Percentiles rank a stretch among this genome's conserved stretches.
These are phyloP conservation scores for Drosophila vallismaia DNA, from an alignment of 2,888 invertebrate species.

Conservation along the genomic window DNA sequence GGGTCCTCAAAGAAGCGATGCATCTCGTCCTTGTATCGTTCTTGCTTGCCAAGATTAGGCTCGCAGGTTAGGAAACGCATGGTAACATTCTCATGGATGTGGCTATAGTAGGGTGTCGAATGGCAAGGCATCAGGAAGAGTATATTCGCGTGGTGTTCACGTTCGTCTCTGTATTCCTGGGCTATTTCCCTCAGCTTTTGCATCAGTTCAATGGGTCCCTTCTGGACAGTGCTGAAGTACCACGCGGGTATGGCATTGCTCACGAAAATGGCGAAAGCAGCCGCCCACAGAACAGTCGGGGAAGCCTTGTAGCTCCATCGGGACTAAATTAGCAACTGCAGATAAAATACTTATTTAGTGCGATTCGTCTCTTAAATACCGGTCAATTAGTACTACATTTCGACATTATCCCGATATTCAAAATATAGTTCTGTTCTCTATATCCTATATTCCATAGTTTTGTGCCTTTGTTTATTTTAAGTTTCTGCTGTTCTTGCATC, in stretches of 20 bases:
- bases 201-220: constrained; percentile 91
- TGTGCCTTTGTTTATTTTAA: too few relatives aligned
- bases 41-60: constrained; percentile 87
- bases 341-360: too few relatives aligned
- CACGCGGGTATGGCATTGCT: constrained; percentile 87
- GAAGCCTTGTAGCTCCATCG: constrained; percentile 88
- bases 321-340: constrained; percentile 73
- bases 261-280: constrained; percentile 84
- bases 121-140: constrained; percentile 97
- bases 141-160: constrained; percentile 84
- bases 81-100: constrained; percentile 92
- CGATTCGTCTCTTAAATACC: too few relatives aligned
- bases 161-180: constrained; percentile 83
- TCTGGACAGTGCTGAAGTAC: constrained; percentile 90
- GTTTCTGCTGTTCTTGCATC: too few relatives aligned
- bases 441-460: too few relatives aligned
- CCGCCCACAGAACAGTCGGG: constrained; percentile 84
- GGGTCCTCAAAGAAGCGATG: constrained; percentile 91
- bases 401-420: too few relatives aligned
- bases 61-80: constrained; percentile 93
- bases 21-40: constrained; percentile 87
- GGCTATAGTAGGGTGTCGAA: constrained; percentile 93
- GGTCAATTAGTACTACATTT: too few relatives aligned
- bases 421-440: too few relatives aligned
- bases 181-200: constrained; percentile 86